These are phyloP conservation scores for Zeuzera pyrina DNA, from an alignment of 2,888 invertebrate species.

Conservation along the genomic window DNA sequence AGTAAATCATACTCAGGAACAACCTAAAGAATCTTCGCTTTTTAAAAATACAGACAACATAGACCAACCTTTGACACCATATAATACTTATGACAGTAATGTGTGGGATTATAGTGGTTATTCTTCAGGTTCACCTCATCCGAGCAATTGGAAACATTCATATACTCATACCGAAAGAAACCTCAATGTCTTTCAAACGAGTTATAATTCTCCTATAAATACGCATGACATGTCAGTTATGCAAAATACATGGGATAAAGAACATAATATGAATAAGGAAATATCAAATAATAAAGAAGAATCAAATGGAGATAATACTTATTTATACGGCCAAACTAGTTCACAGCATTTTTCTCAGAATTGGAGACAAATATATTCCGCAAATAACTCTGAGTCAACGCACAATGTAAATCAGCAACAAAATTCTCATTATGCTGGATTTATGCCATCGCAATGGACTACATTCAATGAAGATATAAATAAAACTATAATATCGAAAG, in stretches of 20 bases:
- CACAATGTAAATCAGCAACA: constrained; percentile 2
- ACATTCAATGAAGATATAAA: background rate
- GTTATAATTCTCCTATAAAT: too few species aligned
- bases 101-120: too few species aligned
- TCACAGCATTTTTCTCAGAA: constrained; percentile 3
- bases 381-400: background rate
- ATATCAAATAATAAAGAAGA: background rate
- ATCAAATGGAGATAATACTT: background rate
- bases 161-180: too few species aligned
- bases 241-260: constrained; percentile 10
- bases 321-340: constrained; percentile 1
- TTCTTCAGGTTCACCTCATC: too few species aligned
- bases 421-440: constrained; percentile 4
- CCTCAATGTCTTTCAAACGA: too few species aligned
- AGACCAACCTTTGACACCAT: too few species aligned
- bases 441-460: background rate
- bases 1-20: too few species aligned
- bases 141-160: too few species aligned
- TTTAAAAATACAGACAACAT: too few species aligned
- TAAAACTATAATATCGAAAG: background rate
- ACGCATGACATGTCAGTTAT: too few species aligned
- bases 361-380: constrained; percentile 1
- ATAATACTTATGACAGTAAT: too few species aligned
- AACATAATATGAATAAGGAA: constrained; percentile 1
- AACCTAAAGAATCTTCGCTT: too few species aligned